These are phyloP conservation scores for Hirtodrosophila alboralis DNA, from an alignment of 2,888 invertebrate species.

Conservation along the genomic window DNA sequence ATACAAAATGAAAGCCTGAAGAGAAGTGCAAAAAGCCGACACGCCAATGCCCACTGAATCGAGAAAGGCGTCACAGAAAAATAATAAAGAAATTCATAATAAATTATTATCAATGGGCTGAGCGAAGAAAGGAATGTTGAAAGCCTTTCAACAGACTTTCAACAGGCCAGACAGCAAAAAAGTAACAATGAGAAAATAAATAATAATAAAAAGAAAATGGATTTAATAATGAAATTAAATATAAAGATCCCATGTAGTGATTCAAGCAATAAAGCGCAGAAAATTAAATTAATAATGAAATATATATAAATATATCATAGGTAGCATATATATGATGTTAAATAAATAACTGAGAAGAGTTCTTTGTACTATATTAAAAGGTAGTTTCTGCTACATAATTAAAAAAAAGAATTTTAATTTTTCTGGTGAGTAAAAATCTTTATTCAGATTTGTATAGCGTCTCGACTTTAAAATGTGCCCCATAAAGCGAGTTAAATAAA, in stretches of 20 bases:
- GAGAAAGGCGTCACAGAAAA: slow-evolving; percentile 24
- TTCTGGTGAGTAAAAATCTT: too few relatives aligned
- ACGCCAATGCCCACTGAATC: slow-evolving; percentile 38
- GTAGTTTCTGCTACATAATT: too few relatives aligned
- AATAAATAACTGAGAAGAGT: too few relatives aligned
- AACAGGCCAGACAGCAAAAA: slow-evolving; percentile 4
- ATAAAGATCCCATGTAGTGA: slow-evolving; percentile 33
- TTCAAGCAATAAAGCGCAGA: slow-evolving; percentile 25
- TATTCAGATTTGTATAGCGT: too few relatives aligned
- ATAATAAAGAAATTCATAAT: slow-evolving; percentile 68
- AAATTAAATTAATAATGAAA: slow-evolving; percentile 33
- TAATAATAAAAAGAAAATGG: slow-evolving; percentile 3
- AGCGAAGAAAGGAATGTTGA: slow-evolving; percentile 30
- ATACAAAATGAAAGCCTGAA: slow-evolving; percentile 20
- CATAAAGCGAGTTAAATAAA: too few relatives aligned
- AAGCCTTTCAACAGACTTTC: slow-evolving; percentile 44
- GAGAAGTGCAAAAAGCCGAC: slow-evolving; percentile 26
- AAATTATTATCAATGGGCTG: slow-evolving; percentile 63
- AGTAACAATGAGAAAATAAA: slow-evolving; percentile 3
- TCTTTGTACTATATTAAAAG: too few relatives aligned
- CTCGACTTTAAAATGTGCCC: too few relatives aligned
- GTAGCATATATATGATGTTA: too few relatives aligned
- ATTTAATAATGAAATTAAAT: slow-evolving; percentile 48
- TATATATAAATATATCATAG: not conserved
- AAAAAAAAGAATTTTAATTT: too few relatives aligned